Evolutionary conservation across 2,888 invertebrate genomes (phyloP).

Genomic region (Dorcus hopei): DNA sequence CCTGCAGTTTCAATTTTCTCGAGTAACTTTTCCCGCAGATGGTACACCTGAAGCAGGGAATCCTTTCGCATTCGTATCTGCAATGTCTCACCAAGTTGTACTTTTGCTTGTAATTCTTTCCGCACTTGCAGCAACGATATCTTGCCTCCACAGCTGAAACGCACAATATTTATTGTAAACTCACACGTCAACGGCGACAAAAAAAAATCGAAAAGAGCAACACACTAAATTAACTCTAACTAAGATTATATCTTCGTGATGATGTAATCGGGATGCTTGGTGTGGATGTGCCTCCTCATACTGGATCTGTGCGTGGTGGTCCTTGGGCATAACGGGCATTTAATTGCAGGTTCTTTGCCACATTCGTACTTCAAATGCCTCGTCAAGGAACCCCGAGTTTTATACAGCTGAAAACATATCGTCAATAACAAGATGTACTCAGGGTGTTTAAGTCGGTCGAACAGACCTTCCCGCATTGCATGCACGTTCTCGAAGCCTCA

Average conservation of each 20-base stretch:
- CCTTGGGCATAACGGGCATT: conserved; percentile 49
- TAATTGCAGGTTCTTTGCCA: conserved; percentile 52
- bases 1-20: conserved; percentile 18
- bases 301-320: too few relatives aligned
- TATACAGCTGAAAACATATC: conserved; percentile 38
- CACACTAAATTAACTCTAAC: too few relatives aligned
- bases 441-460: too few relatives aligned
- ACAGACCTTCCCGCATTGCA: too few relatives aligned
- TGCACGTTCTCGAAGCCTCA: too few relatives aligned
- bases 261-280: too few relatives aligned
- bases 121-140: conserved; percentile 19
- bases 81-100: conserved; percentile 24
- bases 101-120: conserved; percentile 22
- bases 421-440: too few relatives aligned
- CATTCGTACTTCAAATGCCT: conserved; percentile 67
- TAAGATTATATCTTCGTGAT: too few relatives aligned
- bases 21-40: conserved; percentile 15
- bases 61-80: conserved; percentile 24
- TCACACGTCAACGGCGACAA: too few relatives aligned
- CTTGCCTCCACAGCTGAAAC: conserved; percentile 39
- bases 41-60: conserved; percentile 23
- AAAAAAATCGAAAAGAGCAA: too few relatives aligned
- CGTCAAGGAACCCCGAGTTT: conserved; percentile 70
- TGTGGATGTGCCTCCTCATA: too few relatives aligned
- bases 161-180: too few relatives aligned